Evolutionary conservation across 2,888 invertebrate genomes (phyloP).

Genomic region (Lepidocyrtinus sp.): DNA sequence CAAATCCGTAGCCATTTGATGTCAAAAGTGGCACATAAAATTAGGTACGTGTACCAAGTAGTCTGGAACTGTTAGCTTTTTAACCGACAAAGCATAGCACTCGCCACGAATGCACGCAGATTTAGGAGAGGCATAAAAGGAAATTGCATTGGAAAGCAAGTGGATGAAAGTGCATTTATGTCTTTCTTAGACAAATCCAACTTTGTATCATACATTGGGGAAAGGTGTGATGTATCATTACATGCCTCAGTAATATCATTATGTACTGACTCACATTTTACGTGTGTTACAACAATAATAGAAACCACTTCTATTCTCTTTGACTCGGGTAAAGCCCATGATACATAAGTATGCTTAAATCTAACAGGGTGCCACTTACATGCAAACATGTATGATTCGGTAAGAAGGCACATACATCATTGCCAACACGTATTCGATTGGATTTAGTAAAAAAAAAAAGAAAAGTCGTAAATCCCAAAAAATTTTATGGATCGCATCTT

Average conservation of each 20-base stretch:
- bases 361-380: not conserved
- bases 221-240: slow-evolving; percentile 36
- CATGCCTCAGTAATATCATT: slow-evolving; percentile 20
- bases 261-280: not conserved
- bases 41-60: slow-evolving; percentile 28
- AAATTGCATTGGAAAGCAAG: slow-evolving; percentile 37
- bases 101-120: not conserved
- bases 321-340: not conserved
- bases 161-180: slow-evolving; percentile 47
- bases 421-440: slow-evolving; percentile 7
- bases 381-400: not conserved
- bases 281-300: slow-evolving; percentile 4
- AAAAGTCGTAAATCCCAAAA: slow-evolving; percentile 56
- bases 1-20: slow-evolving; percentile 41
- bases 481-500: slow-evolving; percentile 15
- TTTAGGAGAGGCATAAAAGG: slow-evolving; percentile 1
- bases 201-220: not conserved
- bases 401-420: slow-evolving; percentile 3
- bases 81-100: not conserved
- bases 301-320: not conserved
- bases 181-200: slow-evolving; percentile 34
- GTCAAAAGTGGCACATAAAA: slow-evolving; percentile 27
- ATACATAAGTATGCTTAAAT: no score
- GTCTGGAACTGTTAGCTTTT: not conserved
- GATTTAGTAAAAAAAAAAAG: slow-evolving; percentile 35